Evolutionary conservation across 2,113 vertebrate species (phyloP), one percentile per base, ranked within the genome.

Genomic region (Steatornis caripensis): DNA sequence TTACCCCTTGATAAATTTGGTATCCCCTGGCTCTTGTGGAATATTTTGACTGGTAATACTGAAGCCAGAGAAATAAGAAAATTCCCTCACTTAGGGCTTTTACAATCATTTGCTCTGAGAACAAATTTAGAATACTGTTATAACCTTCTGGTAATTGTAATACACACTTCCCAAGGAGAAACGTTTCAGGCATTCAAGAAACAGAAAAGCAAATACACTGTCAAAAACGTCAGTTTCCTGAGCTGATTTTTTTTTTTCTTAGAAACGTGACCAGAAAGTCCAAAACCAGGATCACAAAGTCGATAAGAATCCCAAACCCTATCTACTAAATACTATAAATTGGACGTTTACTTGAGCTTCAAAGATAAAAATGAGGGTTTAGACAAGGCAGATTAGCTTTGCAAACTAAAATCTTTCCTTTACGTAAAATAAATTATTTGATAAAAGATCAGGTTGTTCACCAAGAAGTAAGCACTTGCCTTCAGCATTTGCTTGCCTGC

Each of bases 331-430:
- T 57, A 49, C 61, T 84, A 43, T 79, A 71, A 92, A 93, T 81
- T 57, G 65, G 86, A 84, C 84, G 72, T 90, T 89, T 75, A 92
- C 36, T 89, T 66, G 48, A 23, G 58, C 74, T 92, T 91, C 87
- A 85, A 57, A 94, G 92, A 97, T 91, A 53, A 94, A 95, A 90
- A 85, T 22, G 54, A 91, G 57, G 26, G 57, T 65, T 89, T 94
- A 81, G 85, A 93, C 84, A 84, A 93, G 84, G 74, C 80, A 85
- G 93, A 93, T 93, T 60, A 91, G 74, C 69, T 93, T 77, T 36
- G 70, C 70, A 72, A 91, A 85, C 49, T 21, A 43, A 77, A 92
- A 49, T 55, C 87, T 87, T 93, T 92, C 75, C 70, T 91, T 78
- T 90, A 74, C 92, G 60, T 80, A 58, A 83, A 91, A 87, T 88